phyloP scores from a whole-genome alignment of 2,113 vertebrate genomes.

The Limanda limanda region DNA sequence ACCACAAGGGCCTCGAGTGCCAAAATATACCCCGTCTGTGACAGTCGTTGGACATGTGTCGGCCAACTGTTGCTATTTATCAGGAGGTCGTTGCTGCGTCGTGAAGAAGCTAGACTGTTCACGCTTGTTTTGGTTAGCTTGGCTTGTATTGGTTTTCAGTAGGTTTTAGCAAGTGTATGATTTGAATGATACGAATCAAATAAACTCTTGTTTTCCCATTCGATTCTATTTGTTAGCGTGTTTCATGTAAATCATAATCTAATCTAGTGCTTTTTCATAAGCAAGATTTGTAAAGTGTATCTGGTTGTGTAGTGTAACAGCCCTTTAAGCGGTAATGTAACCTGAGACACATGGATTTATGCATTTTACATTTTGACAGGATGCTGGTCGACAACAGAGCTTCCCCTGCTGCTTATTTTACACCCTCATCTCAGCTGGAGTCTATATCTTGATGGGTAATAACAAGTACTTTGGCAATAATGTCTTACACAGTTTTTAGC shows the following conservation, averaged over 20 bases:
- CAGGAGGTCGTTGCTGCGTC: constrained; percentile 44
- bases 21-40: constrained; percentile 36
- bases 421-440: not conserved
- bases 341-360: constrained; percentile 17
- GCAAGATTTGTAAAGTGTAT: not conserved
- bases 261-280: constrained; percentile 8
- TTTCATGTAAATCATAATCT: no score
- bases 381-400: not conserved
- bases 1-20: not conserved
- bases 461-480: not conserved
- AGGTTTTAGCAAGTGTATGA: not conserved
- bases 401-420: not conserved
- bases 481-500: not conserved
- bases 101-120: constrained; percentile 7
- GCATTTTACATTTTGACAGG: constrained; percentile 31
- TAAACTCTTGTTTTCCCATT: constrained; percentile 7
- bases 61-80: constrained; percentile 59
- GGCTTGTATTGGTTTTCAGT: constrained; percentile 11
- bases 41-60: constrained; percentile 48
- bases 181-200: not conserved
- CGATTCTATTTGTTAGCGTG: not conserved
- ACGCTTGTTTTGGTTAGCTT: constrained; percentile 7
- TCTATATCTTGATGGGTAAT: not conserved
- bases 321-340: constrained; percentile 34
- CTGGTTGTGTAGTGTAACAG: constrained; percentile 5